These are phyloP conservation scores for Gryllus longicercus DNA, from an alignment of 2,888 invertebrate species.

Conservation along the genomic window DNA sequence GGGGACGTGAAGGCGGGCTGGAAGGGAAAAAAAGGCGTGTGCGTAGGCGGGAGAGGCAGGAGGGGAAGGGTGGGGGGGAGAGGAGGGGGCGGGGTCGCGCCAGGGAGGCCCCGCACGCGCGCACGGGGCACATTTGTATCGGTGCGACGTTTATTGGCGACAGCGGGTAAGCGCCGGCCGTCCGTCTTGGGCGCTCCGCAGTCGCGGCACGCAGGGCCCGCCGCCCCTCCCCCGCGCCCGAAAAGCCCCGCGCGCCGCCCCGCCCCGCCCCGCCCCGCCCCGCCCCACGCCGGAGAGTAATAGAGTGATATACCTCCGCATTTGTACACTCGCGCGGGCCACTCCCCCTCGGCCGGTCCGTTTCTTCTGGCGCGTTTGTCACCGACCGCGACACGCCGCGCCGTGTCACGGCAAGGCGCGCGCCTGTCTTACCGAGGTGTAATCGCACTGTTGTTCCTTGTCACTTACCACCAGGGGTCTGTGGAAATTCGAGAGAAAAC, in stretches of 20 bases:
- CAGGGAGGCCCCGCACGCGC: background rate
- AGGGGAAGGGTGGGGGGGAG: no score
- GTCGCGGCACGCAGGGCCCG: background rate
- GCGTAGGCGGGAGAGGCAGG: no score
- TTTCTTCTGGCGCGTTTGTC: background rate
- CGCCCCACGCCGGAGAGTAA: background rate
- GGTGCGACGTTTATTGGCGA: conserved; percentile 6
- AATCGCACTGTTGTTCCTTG: no score
- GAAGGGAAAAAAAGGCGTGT: no score
- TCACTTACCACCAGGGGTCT: no score
- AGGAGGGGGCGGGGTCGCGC: background rate
- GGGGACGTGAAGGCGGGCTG: no score
- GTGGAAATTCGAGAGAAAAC: no score
- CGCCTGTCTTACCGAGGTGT: no score
- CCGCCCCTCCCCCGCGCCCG: background rate
- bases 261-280: background rate
- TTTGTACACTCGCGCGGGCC: background rate
- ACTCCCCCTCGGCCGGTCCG: background rate
- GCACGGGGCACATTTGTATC: background rate
- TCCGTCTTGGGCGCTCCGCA: conserved; percentile 6
- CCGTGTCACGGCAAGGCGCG: background rate
- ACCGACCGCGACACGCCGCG: background rate
- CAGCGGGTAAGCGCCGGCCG: background rate
- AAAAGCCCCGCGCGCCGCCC: background rate
- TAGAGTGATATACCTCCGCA: conserved; percentile 8